Evolutionary conservation across 2,888 invertebrate species (phyloP).

Genomic region (Hetaerina titia): DNA sequence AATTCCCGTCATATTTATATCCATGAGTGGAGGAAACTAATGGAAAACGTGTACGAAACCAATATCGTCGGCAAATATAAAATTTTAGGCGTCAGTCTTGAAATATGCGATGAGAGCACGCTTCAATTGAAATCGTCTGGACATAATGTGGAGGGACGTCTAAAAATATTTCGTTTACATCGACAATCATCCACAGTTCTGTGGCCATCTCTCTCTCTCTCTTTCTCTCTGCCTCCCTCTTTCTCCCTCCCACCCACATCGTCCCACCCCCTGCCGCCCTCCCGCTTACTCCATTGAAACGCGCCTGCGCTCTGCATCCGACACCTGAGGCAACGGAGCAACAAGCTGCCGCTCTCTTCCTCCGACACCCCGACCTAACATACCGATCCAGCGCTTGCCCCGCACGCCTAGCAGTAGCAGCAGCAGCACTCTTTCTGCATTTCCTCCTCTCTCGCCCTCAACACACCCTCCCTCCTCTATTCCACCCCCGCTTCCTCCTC

Average conservation of each 20-base stretch:
- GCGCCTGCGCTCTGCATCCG: constrained; percentile 36
- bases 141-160: neutral
- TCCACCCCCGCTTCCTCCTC: neutral
- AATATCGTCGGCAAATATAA: too few species aligned
- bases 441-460: neutral
- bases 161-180: neutral
- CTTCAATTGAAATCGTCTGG: too few species aligned
- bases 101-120: too few species aligned
- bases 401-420: neutral
- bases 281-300: neutral
- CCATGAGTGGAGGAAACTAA: too few species aligned
- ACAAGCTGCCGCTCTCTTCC: neutral
- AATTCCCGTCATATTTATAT: too few species aligned
- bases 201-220: neutral
- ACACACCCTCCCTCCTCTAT: neutral
- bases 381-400: constrained; percentile 61
- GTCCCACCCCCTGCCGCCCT: neutral
- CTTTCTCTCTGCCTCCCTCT: neutral
- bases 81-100: too few species aligned
- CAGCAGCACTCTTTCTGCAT: constrained; percentile 29
- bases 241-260: neutral
- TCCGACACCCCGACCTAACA: constrained; percentile 55
- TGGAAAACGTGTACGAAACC: too few species aligned
- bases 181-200: neutral
- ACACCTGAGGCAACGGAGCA: constrained; percentile 56